Percentiles rank a stretch among this genome's conserved stretches.
Evolutionary conservation across 2,797 vertebrate genomes (phyloP).

Genomic region (Premnoplex brunnescens): DNA sequence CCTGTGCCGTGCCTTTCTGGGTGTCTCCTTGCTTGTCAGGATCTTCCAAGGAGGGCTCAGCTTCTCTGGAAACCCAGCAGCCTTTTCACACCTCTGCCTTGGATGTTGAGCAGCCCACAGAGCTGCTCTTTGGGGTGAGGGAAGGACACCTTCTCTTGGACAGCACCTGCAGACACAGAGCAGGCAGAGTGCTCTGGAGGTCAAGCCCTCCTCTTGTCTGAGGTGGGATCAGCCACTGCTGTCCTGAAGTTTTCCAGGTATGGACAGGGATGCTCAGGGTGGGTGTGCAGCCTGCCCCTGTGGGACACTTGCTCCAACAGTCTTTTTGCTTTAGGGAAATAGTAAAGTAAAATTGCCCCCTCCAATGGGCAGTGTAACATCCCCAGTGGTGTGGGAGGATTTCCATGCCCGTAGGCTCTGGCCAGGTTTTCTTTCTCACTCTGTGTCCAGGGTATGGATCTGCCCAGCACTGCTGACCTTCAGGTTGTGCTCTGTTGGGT

Average conservation of each 20-base stretch:
- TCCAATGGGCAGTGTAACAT: rapidly evolving
- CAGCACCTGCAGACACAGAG: rapidly evolving
- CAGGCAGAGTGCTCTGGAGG: not conserved
- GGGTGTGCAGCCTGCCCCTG: rapidly evolving
- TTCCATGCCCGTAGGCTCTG: not conserved
- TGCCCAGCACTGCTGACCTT: rapidly evolving
- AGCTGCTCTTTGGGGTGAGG: not conserved
- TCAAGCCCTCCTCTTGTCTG: not conserved
- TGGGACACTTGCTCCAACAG: rapidly evolving
- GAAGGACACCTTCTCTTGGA: not conserved
- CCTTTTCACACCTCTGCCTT: not conserved
- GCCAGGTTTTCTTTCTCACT: not conserved
- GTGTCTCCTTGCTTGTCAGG: not conserved
- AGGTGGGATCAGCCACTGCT: not conserved
- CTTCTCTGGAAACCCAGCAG: not conserved
- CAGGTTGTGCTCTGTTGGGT: not conserved
- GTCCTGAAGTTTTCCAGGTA: not conserved
- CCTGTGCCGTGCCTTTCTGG: not conserved
- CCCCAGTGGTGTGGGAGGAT: rapidly evolving
- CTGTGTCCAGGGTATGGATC: rapidly evolving
- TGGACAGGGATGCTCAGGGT: rapidly evolving
- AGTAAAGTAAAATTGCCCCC: not conserved
- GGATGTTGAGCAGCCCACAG: not conserved
- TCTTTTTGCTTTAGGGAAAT: not conserved
- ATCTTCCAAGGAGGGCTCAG: not conserved